Conservation (phyloP, 1,140 invertebrate genomes). For the Acromyrmex charruanus region DNA sequence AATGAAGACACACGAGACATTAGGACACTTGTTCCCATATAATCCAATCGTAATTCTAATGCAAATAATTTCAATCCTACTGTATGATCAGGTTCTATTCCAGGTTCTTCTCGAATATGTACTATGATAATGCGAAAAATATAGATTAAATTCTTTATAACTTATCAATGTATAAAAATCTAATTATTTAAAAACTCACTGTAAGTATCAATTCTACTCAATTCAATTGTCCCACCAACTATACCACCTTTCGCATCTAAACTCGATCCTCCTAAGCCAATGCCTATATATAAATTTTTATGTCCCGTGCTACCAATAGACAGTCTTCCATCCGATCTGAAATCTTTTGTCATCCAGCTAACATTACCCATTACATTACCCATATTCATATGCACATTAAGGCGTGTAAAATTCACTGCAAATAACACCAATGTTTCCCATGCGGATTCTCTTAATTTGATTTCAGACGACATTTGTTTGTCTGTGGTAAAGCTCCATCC, state of each 20-base stretch:
- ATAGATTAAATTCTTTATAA: background rate
- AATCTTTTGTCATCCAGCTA: constrained; percentile 96
- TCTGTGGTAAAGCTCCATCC: constrained; percentile 86
- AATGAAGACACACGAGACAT: constrained; percentile 96
- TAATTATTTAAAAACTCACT: constrained; percentile 86
- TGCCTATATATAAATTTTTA: constrained; percentile 96
- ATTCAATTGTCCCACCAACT: constrained; percentile 97
- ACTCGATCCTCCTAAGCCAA: constrained; percentile 95
- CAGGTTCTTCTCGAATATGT: constrained; percentile 95
- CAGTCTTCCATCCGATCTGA: constrained; percentile 95
- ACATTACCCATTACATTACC: constrained; percentile 99
- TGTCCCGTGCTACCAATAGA: constrained; percentile 98
- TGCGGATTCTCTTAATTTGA: constrained; percentile 88
- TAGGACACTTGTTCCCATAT: constrained; percentile 97
- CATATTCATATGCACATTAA: constrained; percentile 99
- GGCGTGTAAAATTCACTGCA: constrained; percentile 97
- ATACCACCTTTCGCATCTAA: constrained; percentile 98
- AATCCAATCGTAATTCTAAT: constrained; percentile 96
- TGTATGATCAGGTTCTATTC: constrained; percentile 95
- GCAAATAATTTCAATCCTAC: constrained; percentile 94
- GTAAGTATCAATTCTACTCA: constrained; percentile 95
- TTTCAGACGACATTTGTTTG: constrained; percentile 85
- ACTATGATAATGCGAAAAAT: constrained; percentile 86
- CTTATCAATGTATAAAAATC: constrained; percentile 4
- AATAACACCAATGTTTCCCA: constrained; percentile 99